Percentiles rank a stretch among this genome's conserved stretches.
These are phyloP conservation scores for Euleptes europaea DNA, from an alignment of 2,113 vertebrate species.

Conservation along the genomic window DNA sequence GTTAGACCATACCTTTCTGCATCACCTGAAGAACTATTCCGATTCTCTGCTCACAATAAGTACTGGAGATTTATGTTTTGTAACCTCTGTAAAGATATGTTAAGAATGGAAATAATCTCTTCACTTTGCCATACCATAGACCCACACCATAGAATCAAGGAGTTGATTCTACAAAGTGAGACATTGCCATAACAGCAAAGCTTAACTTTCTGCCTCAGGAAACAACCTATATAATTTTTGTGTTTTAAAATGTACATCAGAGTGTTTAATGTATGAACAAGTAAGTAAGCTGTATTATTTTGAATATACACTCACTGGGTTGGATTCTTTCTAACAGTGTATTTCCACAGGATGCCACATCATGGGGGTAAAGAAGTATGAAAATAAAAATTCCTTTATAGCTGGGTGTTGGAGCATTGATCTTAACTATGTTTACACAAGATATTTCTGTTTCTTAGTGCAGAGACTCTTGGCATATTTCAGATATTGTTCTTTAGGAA, in stretches of 20 bases:
- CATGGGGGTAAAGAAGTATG: background rate
- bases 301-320: background rate
- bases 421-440: background rate
- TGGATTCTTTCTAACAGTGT: background rate
- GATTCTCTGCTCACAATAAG: background rate
- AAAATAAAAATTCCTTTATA: slow-evolving; percentile 20
- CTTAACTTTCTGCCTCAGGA: too few species aligned
- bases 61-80: background rate
- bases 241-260: too few species aligned
- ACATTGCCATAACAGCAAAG: too few species aligned
- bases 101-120: background rate
- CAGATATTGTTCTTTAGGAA: too few species aligned
- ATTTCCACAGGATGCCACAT: background rate
- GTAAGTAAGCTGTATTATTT: too few species aligned
- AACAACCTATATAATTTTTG: too few species aligned
- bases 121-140: too few species aligned
- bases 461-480: too few species aligned
- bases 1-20: background rate
- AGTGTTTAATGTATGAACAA: too few species aligned
- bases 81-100: background rate
- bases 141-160: too few species aligned
- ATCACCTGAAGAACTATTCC: background rate
- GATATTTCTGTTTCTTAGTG: too few species aligned
- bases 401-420: slow-evolving; percentile 3
- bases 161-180: too few species aligned